Base-by-base conservation (phyloP, 2,113 vertebrate species). In the Misgurnus mizolepis region DNA sequence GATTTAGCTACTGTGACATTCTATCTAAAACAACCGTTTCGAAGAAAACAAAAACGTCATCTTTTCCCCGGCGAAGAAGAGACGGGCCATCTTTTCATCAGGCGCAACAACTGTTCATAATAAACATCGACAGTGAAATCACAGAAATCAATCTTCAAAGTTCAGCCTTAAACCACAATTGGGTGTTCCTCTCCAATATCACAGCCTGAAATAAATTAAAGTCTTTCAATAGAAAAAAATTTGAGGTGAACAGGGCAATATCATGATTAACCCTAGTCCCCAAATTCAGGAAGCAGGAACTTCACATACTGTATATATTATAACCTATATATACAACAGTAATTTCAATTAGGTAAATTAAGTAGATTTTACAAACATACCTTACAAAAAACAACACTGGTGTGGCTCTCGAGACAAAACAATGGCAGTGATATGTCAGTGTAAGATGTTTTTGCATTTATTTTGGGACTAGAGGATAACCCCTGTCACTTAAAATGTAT, bases 1-100 rank as follows among this genome's bases (percentile, higher is more conserved):
- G 82, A 90, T 89, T 88, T 82, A 90, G 87, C 89, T 89, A 89
- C 88, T 89, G 89, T 90, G 89, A 92, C 89, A 88, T 76, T 87
- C 89, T 90, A 80, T 85, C 58, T 10, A 85, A 90, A 90, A 88
- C 82, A 88, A 88, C 74, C 69, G 74, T 80, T 84, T 80, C 41
- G 80, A 64, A 79, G 76, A 92, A 88, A 70, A 84, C 43, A 4
- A 50, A 45, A 7, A 64, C 73, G 73, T 73, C 39, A 61, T 66
- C 66, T 64, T 50, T 62, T 66, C 75, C 11, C 66, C 17, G 3
- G 5, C 15, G 50, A 60, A 56, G 11, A 49, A 68, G 34, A 53
- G 66, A 69, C 81, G 9, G 22, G 39, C 69, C 62, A 67, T 71
- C 81, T 84, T 83, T 88, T 85, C 90, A 84, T 88, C 85, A 82